Base-by-base conservation (phyloP, 2,113 vertebrate species). In the Channa argus region DNA sequence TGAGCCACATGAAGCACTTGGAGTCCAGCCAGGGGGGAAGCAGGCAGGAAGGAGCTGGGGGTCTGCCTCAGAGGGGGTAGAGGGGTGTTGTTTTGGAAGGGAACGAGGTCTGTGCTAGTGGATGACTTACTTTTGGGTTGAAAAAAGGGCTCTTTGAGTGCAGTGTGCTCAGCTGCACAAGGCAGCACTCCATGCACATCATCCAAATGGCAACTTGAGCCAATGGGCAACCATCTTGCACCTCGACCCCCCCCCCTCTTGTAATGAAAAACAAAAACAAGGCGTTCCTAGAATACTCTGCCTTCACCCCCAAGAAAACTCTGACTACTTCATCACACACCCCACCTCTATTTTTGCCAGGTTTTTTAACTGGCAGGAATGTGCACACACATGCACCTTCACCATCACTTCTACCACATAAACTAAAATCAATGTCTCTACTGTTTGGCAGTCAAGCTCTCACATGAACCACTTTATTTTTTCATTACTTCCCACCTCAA, bases 131-230 rank as follows among this genome's bases (percentile, higher is more conserved):
- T 80, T 86, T 89, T 24, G 44, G 71, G 68, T 71, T 83, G 69
- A 79, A 93, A 86, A 91, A 93, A 77, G 89, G 81, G 71, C 77
- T 74, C 84, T 89, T 93, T 93, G 86, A 94, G 86, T 64, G 71
- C 76, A 90, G 91, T 92, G 87, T 92, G 88, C 84, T 93, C 92
- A 94, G 94, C 93, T 94, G 92, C 88, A 86, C 79, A 7, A 86
- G 85, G 91, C 90, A 89, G 89, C 2, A 59, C 84, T 89, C 82
- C 87, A 78, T 33, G 79, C 83, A 87, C 88, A 91, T 86, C 89
- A 82, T 90, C 82, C 87, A 85, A 73, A 84, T 71, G 82, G 91
- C 91, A 90, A 92, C 83, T 84, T 82, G 91, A 92, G 90, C 89
- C 89, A 91, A 83, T 85, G 79, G 85, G 82, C 80, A 68, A 87